Evolutionary conservation across 64 coral and sea anemone genomes (phyloP).

Genomic region (Porites lutea): DNA sequence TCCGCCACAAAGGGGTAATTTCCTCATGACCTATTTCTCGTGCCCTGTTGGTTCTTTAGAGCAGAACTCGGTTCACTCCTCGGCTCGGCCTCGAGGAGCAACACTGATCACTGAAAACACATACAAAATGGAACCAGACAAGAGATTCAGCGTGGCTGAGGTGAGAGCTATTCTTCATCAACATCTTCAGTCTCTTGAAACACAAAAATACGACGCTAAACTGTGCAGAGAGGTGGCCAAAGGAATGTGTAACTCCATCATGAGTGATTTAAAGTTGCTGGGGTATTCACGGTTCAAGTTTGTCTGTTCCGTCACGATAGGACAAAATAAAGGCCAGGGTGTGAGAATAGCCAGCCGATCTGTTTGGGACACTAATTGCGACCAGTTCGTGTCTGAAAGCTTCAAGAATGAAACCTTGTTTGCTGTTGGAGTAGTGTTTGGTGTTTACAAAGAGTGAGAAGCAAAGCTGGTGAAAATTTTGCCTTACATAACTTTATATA

Average conservation of each 20-base stretch:
- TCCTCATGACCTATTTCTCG: conserved; percentile 72
- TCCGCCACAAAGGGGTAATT: conserved; percentile 69
- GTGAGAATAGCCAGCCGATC: conserved; percentile 80
- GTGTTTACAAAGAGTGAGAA: conserved; percentile 68
- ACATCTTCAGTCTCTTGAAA: conserved; percentile 73
- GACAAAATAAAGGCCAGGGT: conserved; percentile 76
- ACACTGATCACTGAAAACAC: conserved; percentile 69
- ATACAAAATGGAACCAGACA: conserved; percentile 85
- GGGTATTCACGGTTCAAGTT: conserved; percentile 77
- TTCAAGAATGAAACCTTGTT: conserved; percentile 75
- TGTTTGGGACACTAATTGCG: conserved; percentile 76
- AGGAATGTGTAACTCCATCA: conserved; percentile 71
- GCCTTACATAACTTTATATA: neutral
- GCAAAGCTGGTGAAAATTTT: neutral
- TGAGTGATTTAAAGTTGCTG: conserved; percentile 79
- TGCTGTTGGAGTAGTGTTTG: conserved; percentile 86
- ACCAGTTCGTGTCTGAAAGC: conserved; percentile 80
- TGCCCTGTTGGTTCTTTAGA: conserved; percentile 65
- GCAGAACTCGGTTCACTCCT: conserved; percentile 48
- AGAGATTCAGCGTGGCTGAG: conserved; percentile 50
- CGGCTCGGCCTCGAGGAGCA: neutral
- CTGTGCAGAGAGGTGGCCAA: conserved; percentile 72
- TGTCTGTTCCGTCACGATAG: conserved; percentile 88
- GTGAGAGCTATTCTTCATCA: conserved; percentile 71
- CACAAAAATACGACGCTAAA: conserved; percentile 72